Base-by-base conservation (phyloP, 2,888 invertebrate genomes). In the Camponotus fellah region DNA sequence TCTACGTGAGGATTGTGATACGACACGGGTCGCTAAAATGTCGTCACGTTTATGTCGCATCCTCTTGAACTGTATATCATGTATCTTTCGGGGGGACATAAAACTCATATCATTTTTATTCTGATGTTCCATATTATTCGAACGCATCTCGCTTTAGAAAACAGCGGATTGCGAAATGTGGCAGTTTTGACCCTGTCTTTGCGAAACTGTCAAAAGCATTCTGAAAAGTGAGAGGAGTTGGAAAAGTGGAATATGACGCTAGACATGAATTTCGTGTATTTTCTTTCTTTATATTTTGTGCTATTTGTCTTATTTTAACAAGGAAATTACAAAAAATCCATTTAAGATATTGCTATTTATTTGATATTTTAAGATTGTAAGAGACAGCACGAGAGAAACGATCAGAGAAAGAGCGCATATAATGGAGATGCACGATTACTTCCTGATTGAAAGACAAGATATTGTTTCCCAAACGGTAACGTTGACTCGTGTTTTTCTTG, bases 1-100 rank as follows among this genome's bases (percentile, higher is more conserved):
- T 58, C 60, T 69, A 75, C 26, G 32, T 40, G 53, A 34, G 60
- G 82, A 65, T 53, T 75, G 62, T 74, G 84, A 86, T 84, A 64
- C 56, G 76, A 56, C 83, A 58, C 64, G 80, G 60, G 62, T 56
- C 64, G 80, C 62, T 9, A 65, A 72, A 53, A 46, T 37, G 21
- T 56, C 74, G 74, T 74, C 68, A 49, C 46, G 49, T 40, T 66
- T 68, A 62, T 10, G 12, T 60, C 34, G n/a, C 37, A 32, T 62
- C 46, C 14, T 21, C 71, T 80, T 62, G 26, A 62, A 62, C 17
- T 71, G 34, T 53, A 53, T 53, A 34, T 71, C 46, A 60, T 14
- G 26, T 56, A 34, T 76, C 46, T 40, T 46, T 34, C 12, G 8
- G 12, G 2, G 26, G 26, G 0, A 79, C 34, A 34, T 21, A 60